Evolutionary conservation across 2,888 invertebrate species (phyloP).

Genomic region (Catotricha subobsoleta): DNA sequence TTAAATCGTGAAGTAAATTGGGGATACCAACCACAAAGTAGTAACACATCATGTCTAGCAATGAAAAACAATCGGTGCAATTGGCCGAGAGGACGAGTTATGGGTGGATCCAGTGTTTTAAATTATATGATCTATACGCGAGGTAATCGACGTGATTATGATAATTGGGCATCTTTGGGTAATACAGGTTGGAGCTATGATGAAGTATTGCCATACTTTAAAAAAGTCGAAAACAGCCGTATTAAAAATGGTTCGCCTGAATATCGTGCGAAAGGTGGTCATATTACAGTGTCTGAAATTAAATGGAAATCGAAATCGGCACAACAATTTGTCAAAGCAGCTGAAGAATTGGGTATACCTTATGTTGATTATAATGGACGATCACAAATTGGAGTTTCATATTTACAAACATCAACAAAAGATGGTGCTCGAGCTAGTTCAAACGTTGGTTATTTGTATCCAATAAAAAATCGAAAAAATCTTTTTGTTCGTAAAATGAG

Average conservation of each 20-base stretch:
- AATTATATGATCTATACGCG: slow-evolving; percentile 69
- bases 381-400: slow-evolving; percentile 41
- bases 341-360: slow-evolving; percentile 41
- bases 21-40: slow-evolving; percentile 65
- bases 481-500: slow-evolving; percentile 37
- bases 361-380: slow-evolving; percentile 49
- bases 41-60: slow-evolving; percentile 50
- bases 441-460: slow-evolving; percentile 40
- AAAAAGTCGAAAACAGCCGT: slow-evolving; percentile 54
- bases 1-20: slow-evolving; percentile 51
- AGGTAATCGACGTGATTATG: slow-evolving; percentile 53
- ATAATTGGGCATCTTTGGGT: slow-evolving; percentile 53
- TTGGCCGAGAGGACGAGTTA: slow-evolving; percentile 64
- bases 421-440: slow-evolving; percentile 40
- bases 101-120: slow-evolving; percentile 64
- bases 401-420: slow-evolving; percentile 39
- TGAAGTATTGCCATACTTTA: slow-evolving; percentile 56
- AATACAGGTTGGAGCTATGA: slow-evolving; percentile 57
- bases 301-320: slow-evolving; percentile 39
- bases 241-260: slow-evolving; percentile 32
- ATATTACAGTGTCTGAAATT: slow-evolving; percentile 37
- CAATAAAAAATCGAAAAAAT: slow-evolving; percentile 34
- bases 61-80: slow-evolving; percentile 54
- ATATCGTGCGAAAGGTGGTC: slow-evolving; percentile 36
- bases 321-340: slow-evolving; percentile 43